These are phyloP conservation scores for Boleophthalmus pectinirostris DNA, from an alignment of 2,113 vertebrate species.

Conservation along the genomic window DNA sequence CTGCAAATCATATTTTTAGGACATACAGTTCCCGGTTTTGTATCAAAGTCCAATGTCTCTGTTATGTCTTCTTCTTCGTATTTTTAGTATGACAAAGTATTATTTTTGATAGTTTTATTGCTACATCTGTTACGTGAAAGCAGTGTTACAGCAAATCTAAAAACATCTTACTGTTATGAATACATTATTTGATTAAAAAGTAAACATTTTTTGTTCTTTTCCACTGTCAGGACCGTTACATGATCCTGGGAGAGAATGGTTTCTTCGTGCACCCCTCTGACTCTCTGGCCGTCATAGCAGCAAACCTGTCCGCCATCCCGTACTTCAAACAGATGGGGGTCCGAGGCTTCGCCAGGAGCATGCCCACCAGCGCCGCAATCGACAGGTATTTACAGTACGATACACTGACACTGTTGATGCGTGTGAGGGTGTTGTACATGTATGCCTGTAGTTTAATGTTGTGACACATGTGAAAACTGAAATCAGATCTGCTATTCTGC, in stretches of 20 bases:
- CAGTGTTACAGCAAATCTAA: background rate
- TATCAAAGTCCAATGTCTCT: too few relatives aligned
- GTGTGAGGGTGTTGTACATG: too few relatives aligned
- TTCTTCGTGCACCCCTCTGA: conserved; percentile 97
- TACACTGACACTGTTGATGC: background rate
- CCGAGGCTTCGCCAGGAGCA: conserved; percentile 92
- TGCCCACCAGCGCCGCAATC: conserved; percentile 94
- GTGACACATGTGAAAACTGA: too few relatives aligned
- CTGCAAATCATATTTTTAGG: too few relatives aligned
- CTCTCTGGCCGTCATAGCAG: conserved; percentile 94
- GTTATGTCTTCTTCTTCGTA: too few relatives aligned
- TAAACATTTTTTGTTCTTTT: background rate
- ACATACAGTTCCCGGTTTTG: too few relatives aligned
- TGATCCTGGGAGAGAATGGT: conserved; percentile 96
- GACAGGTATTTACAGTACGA: conserved; percentile 83
- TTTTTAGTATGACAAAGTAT: too few relatives aligned
- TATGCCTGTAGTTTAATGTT: too few relatives aligned
- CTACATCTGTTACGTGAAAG: too few relatives aligned
- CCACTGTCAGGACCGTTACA: conserved; percentile 87
- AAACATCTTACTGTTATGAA: background rate
- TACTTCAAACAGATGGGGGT: conserved; percentile 92
- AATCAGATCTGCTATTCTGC: too few relatives aligned
- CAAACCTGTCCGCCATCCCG: conserved; percentile 91
- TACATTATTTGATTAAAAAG: background rate
- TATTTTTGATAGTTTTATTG: too few relatives aligned